Conservation (phyloP, 2,888 invertebrate genomes). For the Coelopa pilipes region DNA sequence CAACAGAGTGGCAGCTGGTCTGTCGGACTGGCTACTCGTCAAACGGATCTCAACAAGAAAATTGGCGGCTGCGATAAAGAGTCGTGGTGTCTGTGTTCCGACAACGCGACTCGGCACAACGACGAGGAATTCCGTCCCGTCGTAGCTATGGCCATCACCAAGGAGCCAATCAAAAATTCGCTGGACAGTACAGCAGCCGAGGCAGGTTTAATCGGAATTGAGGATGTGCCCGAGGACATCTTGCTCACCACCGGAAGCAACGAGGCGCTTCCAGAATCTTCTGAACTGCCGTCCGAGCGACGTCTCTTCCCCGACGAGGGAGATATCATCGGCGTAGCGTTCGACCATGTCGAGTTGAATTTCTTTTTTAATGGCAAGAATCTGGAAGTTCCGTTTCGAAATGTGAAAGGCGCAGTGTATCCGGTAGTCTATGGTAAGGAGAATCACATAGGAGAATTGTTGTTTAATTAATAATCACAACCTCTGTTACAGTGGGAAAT, state of each 20-base stretch:
- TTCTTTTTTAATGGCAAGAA: constrained; percentile 93
- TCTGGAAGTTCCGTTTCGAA: constrained; percentile 85
- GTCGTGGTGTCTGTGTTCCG: constrained; percentile 94
- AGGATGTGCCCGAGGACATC: constrained; percentile 66
- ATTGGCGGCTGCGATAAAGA: constrained; percentile 89
- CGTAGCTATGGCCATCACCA: constrained; percentile 46
- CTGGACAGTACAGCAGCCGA: constrained; percentile 52
- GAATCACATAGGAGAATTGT: not conserved
- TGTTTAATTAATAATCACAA: constrained; percentile 20
- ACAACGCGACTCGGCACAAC: constrained; percentile 87
- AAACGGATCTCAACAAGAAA: constrained; percentile 85
- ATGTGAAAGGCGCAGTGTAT: constrained; percentile 89
- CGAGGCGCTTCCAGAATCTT: constrained; percentile 44
- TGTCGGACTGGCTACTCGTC: constrained; percentile 90
- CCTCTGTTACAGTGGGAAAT: constrained; percentile 83
- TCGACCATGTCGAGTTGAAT: constrained; percentile 95
- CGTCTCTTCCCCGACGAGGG: constrained; percentile 83
- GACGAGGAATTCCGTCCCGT: constrained; percentile 74
- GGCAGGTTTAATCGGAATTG: constrained; percentile 59
- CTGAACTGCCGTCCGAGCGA: constrained; percentile 45
- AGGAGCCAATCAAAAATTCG: constrained; percentile 45
- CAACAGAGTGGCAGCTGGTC: constrained; percentile 98
- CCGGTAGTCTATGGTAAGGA: constrained; percentile 90
- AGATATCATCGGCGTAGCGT: constrained; percentile 85
- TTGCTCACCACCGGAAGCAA: constrained; percentile 59